phyloP scores from a whole-genome alignment of 2,113 vertebrate species.

The Heterocephalus glaber region DNA sequence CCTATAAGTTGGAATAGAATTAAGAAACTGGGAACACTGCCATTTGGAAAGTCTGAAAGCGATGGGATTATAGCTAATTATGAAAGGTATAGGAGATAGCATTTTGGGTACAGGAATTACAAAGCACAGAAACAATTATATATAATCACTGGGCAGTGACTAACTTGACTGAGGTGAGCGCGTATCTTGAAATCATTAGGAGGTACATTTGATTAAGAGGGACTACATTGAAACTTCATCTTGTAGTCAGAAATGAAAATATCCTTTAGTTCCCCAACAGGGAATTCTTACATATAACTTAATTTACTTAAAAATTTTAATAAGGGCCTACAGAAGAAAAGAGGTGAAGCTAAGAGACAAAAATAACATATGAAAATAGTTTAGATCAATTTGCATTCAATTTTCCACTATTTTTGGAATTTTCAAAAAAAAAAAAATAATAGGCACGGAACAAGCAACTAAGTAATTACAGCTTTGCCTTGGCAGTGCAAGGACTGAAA shows the following conservation, averaged over 20 bases:
- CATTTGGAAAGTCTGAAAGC: conserved; percentile 10
- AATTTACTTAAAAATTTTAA: background rate
- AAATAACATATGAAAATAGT: background rate
- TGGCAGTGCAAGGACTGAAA: background rate
- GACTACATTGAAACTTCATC: background rate
- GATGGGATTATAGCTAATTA: background rate
- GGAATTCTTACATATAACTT: background rate
- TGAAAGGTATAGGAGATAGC: background rate
- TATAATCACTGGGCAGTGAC: background rate
- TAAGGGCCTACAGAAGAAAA: background rate
- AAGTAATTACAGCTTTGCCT: background rate
- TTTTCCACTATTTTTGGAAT: background rate
- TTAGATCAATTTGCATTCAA: background rate
- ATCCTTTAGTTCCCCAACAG: background rate
- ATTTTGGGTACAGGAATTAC: background rate
- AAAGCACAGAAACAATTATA: background rate
- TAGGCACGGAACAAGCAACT: background rate
- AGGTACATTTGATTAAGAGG: background rate
- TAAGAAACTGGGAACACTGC: background rate
- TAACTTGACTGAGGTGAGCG: no score
- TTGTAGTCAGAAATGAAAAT: background rate
- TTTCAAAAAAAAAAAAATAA: background rate
- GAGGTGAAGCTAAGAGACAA: background rate
- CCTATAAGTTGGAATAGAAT: background rate
- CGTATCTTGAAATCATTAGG: background rate